Evolutionary conservation across 2,113 vertebrate species (phyloP).

Genomic region (Oncorhynchus mykiss): DNA sequence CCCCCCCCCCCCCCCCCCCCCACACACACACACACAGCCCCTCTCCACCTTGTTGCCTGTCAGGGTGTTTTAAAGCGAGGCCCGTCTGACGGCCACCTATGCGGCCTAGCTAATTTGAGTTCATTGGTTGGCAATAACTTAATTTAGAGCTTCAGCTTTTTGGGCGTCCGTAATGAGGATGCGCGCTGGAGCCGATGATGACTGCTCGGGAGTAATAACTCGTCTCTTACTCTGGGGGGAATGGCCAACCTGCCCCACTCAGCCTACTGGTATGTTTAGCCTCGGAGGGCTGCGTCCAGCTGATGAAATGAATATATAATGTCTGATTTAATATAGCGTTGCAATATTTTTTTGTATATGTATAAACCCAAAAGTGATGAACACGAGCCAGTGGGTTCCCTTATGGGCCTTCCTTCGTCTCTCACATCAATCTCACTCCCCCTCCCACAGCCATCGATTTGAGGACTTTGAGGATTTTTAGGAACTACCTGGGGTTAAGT

Average conservation of each 20-base stretch:
- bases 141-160: conserved; percentile 73
- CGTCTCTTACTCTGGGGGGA: conserved; percentile 60
- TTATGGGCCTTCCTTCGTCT: no score
- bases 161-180: conserved; percentile 74
- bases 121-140: conserved; percentile 80
- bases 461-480: no score
- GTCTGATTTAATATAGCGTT: conserved; percentile 74
- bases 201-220: conserved; percentile 68
- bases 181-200: conserved; percentile 63
- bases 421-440: no score
- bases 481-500: no score
- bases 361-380: no score
- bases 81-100: conserved; percentile 29
- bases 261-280: conserved; percentile 63
- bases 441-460: no score
- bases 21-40: not conserved
- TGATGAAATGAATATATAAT: conserved; percentile 79
- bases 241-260: conserved; percentile 46
- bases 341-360: conserved; percentile 55
- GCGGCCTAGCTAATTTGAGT: conserved; percentile 74
- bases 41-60: conserved; percentile 57
- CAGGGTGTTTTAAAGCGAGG: conserved; percentile 48
- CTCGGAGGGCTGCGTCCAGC: conserved; percentile 69
- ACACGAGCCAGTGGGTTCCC: no score
- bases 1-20: not conserved